These are phyloP conservation scores for Artibeus jamaicensis DNA, from an alignment of 2,797 vertebrate species.

Conservation along the genomic window DNA sequence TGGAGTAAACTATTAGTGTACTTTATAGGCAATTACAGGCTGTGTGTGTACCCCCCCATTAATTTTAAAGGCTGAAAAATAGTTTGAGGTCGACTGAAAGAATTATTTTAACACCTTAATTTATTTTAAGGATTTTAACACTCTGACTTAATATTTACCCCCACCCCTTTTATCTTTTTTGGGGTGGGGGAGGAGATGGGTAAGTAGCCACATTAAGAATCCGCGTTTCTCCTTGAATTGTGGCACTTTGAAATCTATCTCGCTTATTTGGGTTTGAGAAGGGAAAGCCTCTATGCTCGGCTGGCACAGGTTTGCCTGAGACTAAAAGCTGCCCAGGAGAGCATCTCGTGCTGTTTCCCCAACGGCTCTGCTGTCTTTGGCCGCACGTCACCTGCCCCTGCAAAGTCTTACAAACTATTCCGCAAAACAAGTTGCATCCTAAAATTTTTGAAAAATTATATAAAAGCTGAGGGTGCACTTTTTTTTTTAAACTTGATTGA, in stretches of 20 bases:
- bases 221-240: background rate
- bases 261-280: background rate
- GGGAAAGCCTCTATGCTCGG: background rate
- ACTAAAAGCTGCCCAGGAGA: background rate
- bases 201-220: background rate
- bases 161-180: background rate
- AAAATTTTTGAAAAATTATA: background rate
- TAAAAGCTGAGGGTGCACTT: background rate
- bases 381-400: background rate
- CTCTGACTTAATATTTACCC: background rate
- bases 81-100: constrained; percentile 7
- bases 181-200: background rate
- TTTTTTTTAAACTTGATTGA: background rate
- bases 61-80: background rate
- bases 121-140: background rate
- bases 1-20: background rate
- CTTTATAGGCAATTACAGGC: background rate
- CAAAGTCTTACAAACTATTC: background rate
- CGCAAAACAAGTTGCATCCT: background rate
- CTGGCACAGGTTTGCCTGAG: background rate
- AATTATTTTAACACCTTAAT: background rate
- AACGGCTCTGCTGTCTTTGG: background rate
- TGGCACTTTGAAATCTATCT: background rate
- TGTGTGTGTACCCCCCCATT: background rate
- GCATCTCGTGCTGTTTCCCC: background rate